Evolutionary conservation across 1,140 invertebrate species (phyloP).

Genomic region (Sinonovacula constricta): DNA sequence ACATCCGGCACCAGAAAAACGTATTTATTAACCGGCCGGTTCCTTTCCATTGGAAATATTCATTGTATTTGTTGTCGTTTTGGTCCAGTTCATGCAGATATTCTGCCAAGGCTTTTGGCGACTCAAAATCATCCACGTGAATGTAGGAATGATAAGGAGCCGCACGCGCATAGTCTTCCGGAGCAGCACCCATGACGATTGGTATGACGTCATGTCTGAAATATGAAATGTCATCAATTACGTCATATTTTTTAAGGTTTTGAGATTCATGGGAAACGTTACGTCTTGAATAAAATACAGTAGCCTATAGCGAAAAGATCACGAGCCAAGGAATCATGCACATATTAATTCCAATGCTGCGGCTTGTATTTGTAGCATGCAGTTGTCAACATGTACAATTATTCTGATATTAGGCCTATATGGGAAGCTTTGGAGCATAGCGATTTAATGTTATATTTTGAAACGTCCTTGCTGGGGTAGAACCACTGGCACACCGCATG

Average conservation of each 20-base stretch:
- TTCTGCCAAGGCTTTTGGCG: slow-evolving; percentile 90
- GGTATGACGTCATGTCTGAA: slow-evolving; percentile 78
- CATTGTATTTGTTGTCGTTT: slow-evolving; percentile 75
- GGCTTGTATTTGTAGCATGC: too few species aligned
- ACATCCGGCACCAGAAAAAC: slow-evolving; percentile 95
- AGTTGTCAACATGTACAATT: too few species aligned
- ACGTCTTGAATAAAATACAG: too few species aligned
- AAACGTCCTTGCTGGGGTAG: too few species aligned
- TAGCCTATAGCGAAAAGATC: too few species aligned
- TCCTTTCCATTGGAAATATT: slow-evolving; percentile 78
- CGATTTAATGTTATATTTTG: too few species aligned
- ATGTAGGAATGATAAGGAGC: slow-evolving; percentile 88
- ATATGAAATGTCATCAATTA: slow-evolving; percentile 28
- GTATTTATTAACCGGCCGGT: slow-evolving; percentile 72
- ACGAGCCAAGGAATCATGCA: too few species aligned
- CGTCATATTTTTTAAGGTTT: slow-evolving; percentile 78
- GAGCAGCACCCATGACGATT: slow-evolving; percentile 81
- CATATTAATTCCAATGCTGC: too few species aligned
- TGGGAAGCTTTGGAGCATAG: too few species aligned
- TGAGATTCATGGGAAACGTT: too few species aligned
- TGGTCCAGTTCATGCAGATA: slow-evolving; percentile 85
- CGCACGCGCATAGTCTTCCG: slow-evolving; percentile 76
- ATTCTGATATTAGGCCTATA: too few species aligned
- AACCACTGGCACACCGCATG: too few species aligned
- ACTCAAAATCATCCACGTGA: slow-evolving; percentile 96